Percentiles rank a stretch among this genome's conserved stretches.
Conservation (phyloP, 92 coral and sea anemone genomes). For the Desmophyllum pertusum region DNA sequence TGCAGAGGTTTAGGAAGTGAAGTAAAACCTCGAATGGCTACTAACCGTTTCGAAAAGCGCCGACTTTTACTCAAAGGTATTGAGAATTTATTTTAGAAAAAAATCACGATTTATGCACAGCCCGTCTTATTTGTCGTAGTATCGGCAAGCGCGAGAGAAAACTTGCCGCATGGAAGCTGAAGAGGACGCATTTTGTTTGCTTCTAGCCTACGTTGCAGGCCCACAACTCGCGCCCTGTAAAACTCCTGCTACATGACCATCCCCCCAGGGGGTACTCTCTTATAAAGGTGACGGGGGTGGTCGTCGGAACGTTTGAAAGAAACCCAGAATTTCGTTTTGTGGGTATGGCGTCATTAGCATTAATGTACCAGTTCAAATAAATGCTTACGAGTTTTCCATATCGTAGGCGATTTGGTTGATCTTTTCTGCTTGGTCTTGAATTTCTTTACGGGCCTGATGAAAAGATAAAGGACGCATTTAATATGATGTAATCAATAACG, state of each 20-base stretch:
- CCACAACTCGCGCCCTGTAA: too few relatives aligned
- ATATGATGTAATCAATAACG: not conserved
- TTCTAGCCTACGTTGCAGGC: too few relatives aligned
- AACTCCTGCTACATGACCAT: too few relatives aligned
- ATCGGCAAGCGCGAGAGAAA: too few relatives aligned
- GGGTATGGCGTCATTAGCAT: not conserved
- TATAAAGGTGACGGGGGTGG: too few relatives aligned
- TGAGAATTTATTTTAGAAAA: not conserved
- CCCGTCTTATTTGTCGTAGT: too few relatives aligned
- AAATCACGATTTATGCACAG: not conserved
- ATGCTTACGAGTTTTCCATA: conserved; percentile 91
- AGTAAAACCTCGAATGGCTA: not conserved
- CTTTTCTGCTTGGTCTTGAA: conserved; percentile 92
- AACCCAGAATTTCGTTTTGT: too few relatives aligned
- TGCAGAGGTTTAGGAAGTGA: not conserved
- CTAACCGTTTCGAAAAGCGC: not conserved
- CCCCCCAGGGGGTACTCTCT: too few relatives aligned
- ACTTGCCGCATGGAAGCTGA: not conserved
- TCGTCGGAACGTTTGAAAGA: too few relatives aligned
- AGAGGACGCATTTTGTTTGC: not conserved
- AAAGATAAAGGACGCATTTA: not conserved
- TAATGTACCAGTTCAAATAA: not conserved
- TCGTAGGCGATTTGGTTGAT: conserved; percentile 96
- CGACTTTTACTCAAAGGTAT: not conserved
- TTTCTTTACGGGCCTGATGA: conserved; percentile 89